Percentiles rank a stretch among this genome's conserved stretches.
These are phyloP conservation scores for Lutjanus campechanus DNA, from an alignment of 2,797 vertebrate species.

Conservation along the genomic window DNA sequence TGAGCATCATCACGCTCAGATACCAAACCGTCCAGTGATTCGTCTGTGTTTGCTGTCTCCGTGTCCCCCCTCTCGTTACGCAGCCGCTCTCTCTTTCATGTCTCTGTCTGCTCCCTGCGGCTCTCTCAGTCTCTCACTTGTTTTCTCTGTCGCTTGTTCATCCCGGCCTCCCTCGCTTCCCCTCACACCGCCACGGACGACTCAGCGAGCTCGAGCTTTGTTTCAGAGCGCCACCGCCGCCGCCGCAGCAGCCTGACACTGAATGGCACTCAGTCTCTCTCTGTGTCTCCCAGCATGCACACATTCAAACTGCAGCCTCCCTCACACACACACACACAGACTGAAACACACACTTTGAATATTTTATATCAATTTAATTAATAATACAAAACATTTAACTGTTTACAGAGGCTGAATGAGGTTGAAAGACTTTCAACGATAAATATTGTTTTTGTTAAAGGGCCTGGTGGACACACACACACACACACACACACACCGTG, in stretches of 20 bases:
- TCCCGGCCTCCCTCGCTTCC: slow-evolving; percentile 57
- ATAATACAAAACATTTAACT: slow-evolving; percentile 7
- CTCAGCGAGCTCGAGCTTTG: slow-evolving; percentile 59
- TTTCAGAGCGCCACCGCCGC: slow-evolving; percentile 38
- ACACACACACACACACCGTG: not conserved
- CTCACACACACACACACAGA: not conserved
- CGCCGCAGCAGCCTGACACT: slow-evolving; percentile 59
- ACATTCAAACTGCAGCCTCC: not conserved
- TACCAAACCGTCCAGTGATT: too few species aligned
- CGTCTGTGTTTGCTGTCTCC: not conserved
- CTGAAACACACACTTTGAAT: not conserved
- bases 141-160: slow-evolving; percentile 50
- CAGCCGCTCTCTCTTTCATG: slow-evolving; percentile 30
- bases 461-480: too few species aligned
- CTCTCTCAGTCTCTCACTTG: slow-evolving; percentile 50
- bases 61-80: slow-evolving; percentile 18
- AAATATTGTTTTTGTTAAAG: not conserved
- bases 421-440: slow-evolving; percentile 1
- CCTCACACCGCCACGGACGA: slow-evolving; percentile 48
- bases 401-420: not conserved
- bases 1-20: too few species aligned
- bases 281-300: slow-evolving; percentile 1
- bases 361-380: slow-evolving; percentile 1
- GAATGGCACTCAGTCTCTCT: slow-evolving; percentile 55
- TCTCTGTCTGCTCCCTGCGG: slow-evolving; percentile 22